Percentiles rank a stretch among this genome's conserved stretches.
Conservation (phyloP, 92 coral and sea anemone genomes). For the Ricordea florida region DNA sequence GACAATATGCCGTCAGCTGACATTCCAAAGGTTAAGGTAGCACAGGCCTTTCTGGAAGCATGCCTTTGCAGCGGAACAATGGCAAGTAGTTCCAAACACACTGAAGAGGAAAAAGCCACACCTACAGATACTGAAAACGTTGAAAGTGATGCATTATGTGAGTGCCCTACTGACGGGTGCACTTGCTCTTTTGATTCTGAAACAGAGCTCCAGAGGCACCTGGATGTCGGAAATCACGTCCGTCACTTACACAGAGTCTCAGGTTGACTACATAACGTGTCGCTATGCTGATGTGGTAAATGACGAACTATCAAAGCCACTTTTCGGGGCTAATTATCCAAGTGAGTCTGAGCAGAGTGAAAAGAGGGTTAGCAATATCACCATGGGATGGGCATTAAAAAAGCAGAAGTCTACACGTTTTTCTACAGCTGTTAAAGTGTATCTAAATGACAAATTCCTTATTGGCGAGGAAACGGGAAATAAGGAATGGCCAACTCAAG, state of each 20-base stretch:
- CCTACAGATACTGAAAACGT: not conserved
- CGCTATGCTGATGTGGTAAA: conserved; percentile 17
- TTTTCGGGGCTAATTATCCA: conserved; percentile 17
- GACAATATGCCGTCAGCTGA: conserved; percentile 18
- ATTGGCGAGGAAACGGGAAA: too few relatives aligned
- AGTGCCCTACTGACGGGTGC: conserved; percentile 1
- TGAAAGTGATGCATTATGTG: not conserved
- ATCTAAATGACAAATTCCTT: not conserved
- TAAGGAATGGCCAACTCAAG: too few relatives aligned
- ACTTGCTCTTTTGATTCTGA: conserved; percentile 3
- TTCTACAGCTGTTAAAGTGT: not conserved
- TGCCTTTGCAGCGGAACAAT: not conserved
- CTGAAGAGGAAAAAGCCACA: conserved; percentile 2
- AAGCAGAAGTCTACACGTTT: not conserved
- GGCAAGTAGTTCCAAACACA: conserved; percentile 5
- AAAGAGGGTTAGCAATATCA: conserved; percentile 3
- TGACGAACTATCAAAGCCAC: conserved; percentile 35
- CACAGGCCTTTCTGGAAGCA: not conserved
- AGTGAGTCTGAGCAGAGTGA: conserved; percentile 8
- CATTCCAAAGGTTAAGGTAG: conserved; percentile 14
- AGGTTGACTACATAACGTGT: conserved; percentile 29
- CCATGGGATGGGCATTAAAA: conserved; percentile 5
- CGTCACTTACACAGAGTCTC: conserved; percentile 28
- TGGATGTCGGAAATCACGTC: not conserved
- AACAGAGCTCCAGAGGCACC: conserved; percentile 14